These are phyloP conservation scores for Hippocampus kuda DNA, from an alignment of 2,797 vertebrate genomes.

Conservation along the genomic window DNA sequence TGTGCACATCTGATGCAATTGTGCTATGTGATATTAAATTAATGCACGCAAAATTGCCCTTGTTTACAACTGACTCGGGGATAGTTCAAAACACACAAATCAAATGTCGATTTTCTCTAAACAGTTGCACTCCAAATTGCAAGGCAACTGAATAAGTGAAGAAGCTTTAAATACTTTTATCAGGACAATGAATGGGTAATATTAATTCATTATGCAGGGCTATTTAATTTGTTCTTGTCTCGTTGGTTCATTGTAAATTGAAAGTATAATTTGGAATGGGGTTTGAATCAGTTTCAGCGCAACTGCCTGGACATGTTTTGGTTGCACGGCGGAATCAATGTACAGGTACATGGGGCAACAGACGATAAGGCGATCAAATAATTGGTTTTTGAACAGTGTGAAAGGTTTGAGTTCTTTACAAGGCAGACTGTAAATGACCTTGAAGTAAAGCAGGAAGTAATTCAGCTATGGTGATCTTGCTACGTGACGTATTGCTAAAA, in stretches of 20 bases:
- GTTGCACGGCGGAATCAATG: neutral
- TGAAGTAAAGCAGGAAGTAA: neutral
- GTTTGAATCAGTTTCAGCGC: neutral
- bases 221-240: neutral
- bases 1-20: neutral
- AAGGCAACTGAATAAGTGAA: neutral
- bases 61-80: neutral
- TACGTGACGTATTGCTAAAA: constrained; percentile 4
- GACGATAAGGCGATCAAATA: neutral
- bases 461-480: neutral
- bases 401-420: too few species aligned
- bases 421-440: neutral
- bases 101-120: too few species aligned
- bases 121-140: neutral
- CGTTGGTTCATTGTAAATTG: neutral
- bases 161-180: neutral
- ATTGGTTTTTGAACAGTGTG: neutral
- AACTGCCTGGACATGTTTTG: neutral
- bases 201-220: neutral
- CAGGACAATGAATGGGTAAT: neutral
- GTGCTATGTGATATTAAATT: neutral
- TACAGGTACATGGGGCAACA: neutral
- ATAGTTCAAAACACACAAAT: neutral
- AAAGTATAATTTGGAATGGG: neutral
- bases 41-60: neutral